A percentile compares a stretch with the other conserved stretches of the same genome.
phyloP scores from a whole-genome alignment of 1,140 invertebrate genomes.

The Atta texana region DNA sequence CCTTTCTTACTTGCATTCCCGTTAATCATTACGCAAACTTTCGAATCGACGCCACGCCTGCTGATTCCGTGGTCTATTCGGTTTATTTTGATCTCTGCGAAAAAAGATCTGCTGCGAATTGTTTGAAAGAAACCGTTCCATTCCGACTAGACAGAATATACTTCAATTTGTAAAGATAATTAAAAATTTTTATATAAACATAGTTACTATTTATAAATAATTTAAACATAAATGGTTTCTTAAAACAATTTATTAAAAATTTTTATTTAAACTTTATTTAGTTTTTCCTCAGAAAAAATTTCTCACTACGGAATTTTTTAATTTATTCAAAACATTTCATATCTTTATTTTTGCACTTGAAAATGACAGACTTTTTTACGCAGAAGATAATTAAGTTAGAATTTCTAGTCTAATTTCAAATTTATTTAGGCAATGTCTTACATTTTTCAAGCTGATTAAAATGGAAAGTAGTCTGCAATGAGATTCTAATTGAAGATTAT shows the following conservation, averaged over 20 bases:
- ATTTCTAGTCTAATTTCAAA: conserved; percentile 2
- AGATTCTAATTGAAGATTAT: background rate
- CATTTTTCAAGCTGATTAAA: background rate
- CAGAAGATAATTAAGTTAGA: background rate
- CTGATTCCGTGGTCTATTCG: background rate
- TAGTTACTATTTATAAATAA: background rate
- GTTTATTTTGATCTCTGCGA: background rate
- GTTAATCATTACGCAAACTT: conserved; percentile 25
- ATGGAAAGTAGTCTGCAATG: background rate
- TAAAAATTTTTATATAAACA: background rate
- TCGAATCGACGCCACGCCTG: background rate
- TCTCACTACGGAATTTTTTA: background rate
- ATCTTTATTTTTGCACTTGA: background rate
- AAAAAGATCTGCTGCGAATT: background rate
- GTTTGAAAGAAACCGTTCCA: background rate
- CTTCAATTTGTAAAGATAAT: no score
- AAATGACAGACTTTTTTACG: background rate
- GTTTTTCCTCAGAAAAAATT: background rate
- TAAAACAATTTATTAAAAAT: background rate
- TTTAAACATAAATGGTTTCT: background rate
- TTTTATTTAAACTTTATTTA: background rate
- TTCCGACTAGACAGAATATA: background rate
- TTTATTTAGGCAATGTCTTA: background rate
- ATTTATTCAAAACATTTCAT: background rate
- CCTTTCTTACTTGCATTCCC: background rate